Percentiles rank a stretch among this genome's conserved stretches.
Evolutionary conservation across 2,113 vertebrate genomes (phyloP).

Genomic region (Camelus dromedarius): DNA sequence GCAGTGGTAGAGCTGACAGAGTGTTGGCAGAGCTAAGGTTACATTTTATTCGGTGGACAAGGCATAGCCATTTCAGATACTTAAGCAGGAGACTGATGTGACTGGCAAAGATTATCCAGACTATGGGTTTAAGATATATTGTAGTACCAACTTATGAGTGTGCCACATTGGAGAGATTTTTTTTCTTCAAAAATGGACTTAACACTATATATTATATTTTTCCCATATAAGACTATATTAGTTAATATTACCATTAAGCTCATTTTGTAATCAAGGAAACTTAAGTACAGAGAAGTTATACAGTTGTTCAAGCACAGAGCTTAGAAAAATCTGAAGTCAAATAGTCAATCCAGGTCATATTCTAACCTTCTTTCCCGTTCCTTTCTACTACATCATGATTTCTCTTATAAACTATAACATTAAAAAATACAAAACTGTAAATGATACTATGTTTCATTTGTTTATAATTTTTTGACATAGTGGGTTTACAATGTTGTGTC

Average conservation of each 20-base stretch:
- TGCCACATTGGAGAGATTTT: neutral
- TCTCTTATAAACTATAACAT: neutral
- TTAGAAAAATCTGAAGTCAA: conserved; percentile 2
- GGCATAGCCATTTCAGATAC: neutral
- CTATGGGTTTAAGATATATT: neutral
- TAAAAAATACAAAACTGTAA: neutral
- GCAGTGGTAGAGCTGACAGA: neutral
- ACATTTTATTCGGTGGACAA: neutral
- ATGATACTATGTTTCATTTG: no score
- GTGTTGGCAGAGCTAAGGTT: neutral
- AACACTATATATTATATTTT: neutral
- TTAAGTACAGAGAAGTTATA: neutral
- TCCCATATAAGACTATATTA: neutral
- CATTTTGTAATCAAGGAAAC: conserved; percentile 26
- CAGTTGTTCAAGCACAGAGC: neutral
- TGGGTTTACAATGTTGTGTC: no score
- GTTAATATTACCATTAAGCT: conserved; percentile 14
- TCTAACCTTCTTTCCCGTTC: neutral
- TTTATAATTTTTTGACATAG: no score
- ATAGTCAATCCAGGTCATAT: neutral
- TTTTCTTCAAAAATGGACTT: neutral
- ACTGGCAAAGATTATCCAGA: neutral
- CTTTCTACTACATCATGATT: neutral
- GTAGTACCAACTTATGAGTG: neutral
- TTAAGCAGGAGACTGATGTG: neutral